Conservation (phyloP, 1,140 invertebrate genomes). For the Brachionus calyciflorus region DNA sequence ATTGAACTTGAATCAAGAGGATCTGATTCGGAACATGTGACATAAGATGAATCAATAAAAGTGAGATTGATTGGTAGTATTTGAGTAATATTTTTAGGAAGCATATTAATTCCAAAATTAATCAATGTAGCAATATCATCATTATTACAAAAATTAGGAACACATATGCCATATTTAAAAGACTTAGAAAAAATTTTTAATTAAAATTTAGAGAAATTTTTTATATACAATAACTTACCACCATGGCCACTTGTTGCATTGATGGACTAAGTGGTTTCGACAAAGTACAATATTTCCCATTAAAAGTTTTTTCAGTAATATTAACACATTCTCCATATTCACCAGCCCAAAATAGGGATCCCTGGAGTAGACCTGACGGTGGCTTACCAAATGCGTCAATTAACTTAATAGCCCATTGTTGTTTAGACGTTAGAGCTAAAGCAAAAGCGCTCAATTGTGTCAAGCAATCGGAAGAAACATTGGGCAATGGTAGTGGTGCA, state of each 20-base stretch:
- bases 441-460: background rate
- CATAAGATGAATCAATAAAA: slow-evolving; percentile 7
- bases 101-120: background rate
- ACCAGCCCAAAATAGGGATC: slow-evolving; percentile 5
- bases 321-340: slow-evolving; percentile 29
- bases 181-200: background rate
- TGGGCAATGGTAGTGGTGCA: background rate
- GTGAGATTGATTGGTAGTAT: slow-evolving; percentile 23
- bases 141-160: slow-evolving; percentile 2
- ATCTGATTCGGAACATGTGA: slow-evolving; percentile 14
- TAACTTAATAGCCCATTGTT: background rate
- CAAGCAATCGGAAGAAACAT: background rate
- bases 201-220: background rate
- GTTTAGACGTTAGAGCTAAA: background rate
- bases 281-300: slow-evolving; percentile 42
- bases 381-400: slow-evolving; percentile 37
- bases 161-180: slow-evolving; percentile 43
- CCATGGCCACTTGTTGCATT: background rate
- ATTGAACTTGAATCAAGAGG: background rate
- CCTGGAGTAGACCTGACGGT: slow-evolving; percentile 19
- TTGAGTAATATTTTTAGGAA: slow-evolving; percentile 25
- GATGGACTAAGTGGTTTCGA: background rate
- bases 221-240: background rate
- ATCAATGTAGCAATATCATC: slow-evolving; percentile 19
- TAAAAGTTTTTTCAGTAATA: slow-evolving; percentile 29